A percentile compares a stretch with the other conserved stretches of the same genome.
Evolutionary conservation across 2,797 vertebrate species (phyloP).

Genomic region (Nannoperca obscura): DNA sequence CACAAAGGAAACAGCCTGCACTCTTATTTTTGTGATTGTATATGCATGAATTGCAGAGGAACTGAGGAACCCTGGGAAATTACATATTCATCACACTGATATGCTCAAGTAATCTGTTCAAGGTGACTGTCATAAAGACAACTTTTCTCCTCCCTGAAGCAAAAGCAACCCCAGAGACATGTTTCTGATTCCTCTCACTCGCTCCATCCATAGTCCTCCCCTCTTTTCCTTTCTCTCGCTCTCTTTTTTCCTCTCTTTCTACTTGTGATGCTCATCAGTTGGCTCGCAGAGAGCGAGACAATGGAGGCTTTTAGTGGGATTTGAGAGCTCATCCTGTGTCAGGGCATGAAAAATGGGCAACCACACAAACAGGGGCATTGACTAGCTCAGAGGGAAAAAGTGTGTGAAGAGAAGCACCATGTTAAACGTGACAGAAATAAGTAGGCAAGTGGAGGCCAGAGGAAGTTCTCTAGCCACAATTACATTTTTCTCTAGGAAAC

Average conservation of each 20-base stretch:
- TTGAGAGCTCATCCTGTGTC: slow-evolving; percentile 73
- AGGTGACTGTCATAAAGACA: slow-evolving; percentile 67
- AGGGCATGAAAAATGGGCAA: slow-evolving; percentile 81
- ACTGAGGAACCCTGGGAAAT: slow-evolving; percentile 65
- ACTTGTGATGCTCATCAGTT: slow-evolving; percentile 72
- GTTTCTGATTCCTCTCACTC: slow-evolving; percentile 37
- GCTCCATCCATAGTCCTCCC: slow-evolving; percentile 1
- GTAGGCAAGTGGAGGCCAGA: slow-evolving; percentile 54
- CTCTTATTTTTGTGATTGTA: slow-evolving; percentile 55
- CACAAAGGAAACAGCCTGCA: slow-evolving; percentile 53
- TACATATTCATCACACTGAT: slow-evolving; percentile 64
- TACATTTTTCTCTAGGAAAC: slow-evolving; percentile 45
- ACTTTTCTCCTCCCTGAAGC: slow-evolving; percentile 46
- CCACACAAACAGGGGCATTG: slow-evolving; percentile 85
- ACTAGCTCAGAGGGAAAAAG: slow-evolving; percentile 45
- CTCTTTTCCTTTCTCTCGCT: slow-evolving; percentile 7
- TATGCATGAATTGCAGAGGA: slow-evolving; percentile 58
- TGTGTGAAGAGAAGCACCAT: slow-evolving; percentile 60
- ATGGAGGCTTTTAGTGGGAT: slow-evolving; percentile 79
- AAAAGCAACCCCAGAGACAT: slow-evolving; percentile 42
- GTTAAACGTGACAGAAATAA: slow-evolving; percentile 76
- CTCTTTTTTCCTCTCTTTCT: slow-evolving; percentile 34
- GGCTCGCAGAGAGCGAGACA: slow-evolving; percentile 76
- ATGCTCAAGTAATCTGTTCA: slow-evolving; percentile 59
- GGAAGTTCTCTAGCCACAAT: slow-evolving; percentile 49